Evolutionary conservation across 1,140 invertebrate genomes (phyloP).

Genomic region (Pseudoatta argentina): DNA sequence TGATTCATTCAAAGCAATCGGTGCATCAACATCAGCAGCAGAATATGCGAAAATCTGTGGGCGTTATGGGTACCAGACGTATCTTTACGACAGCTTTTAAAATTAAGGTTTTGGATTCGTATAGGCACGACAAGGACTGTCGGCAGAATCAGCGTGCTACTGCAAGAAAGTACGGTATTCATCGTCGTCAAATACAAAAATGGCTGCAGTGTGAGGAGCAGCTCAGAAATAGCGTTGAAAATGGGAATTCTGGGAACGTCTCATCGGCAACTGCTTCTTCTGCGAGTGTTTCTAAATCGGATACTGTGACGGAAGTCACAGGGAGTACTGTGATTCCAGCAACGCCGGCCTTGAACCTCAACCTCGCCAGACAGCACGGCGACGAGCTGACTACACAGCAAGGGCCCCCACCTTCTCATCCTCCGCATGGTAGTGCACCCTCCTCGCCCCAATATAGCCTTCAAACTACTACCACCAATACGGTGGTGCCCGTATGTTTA

Average conservation of each 20-base stretch:
- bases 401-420: constrained; percentile 77
- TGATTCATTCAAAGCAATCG: constrained; percentile 85
- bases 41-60: constrained; percentile 85
- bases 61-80: constrained; percentile 90
- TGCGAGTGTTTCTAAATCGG: constrained; percentile 56
- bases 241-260: constrained; percentile 73
- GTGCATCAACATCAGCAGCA: constrained; percentile 82
- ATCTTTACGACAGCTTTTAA: constrained; percentile 95
- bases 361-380: constrained; percentile 85
- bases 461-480: constrained; percentile 40
- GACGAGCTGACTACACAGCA: constrained; percentile 81
- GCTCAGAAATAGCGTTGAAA: constrained; percentile 89
- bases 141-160: constrained; percentile 94
- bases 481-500: constrained; percentile 53
- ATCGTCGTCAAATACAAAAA: constrained; percentile 94
- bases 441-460: constrained; percentile 71
- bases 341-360: constrained; percentile 87
- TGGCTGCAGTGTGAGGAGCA: constrained; percentile 94
- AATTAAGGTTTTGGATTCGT: constrained; percentile 94
- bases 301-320: constrained; percentile 66
- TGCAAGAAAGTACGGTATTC: constrained; percentile 94
- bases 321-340: constrained; percentile 72
- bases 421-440: constrained; percentile 71
- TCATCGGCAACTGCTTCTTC: constrained; percentile 64
- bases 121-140: constrained; percentile 93